Base-by-base conservation (phyloP, 64 coral and sea anemone species). In the Acropora yongei region DNA sequence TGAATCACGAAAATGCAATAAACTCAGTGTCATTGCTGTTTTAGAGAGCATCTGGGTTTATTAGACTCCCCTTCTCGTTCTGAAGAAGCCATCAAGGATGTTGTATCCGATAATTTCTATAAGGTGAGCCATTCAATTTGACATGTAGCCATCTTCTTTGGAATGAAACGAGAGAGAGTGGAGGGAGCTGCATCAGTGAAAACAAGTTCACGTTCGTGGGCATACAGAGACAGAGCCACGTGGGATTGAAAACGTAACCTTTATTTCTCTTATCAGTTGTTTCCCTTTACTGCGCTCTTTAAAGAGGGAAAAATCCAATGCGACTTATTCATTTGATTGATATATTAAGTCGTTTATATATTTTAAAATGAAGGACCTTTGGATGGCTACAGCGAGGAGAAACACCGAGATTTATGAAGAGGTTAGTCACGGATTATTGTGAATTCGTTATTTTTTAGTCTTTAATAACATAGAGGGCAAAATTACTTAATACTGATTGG, bases 331-430 rank as follows among this genome's bases (percentile, higher is more conserved):
- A 30, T 30, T 30, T 30, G 30, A 30, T 30, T 30, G 30, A 30
- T 30, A 30, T 30, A 18, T 57, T 47, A 7, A 10, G 2, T 80
- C 47, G 80, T 71, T 30, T 17, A 19, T 68, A 11, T 17, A 8
- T 69, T 18, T 89, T 68, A 8, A 18, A 18, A 75, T 86, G 0
- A 72, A 97, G 95, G 74, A 87, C 77, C 47, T 91, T 20, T 97
- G 95, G 95, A 88, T 94, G 95, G 84, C 82, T 1, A 94, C 83
- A 19, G 92, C 95, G 39, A 88, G 84, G 48, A 78, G 42, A 82
- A 97, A 97, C 86, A 97, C 95, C 42, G 78, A 91, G 48, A 97
- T 97, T 65, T 97, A 93, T 87, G 89, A 88, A 18, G 87, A 97
- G 95, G 95, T 97, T 45, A 9, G 46, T 30, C 72, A 57, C 10